A percentile compares a stretch with the other conserved stretches of the same genome.
Evolutionary conservation across 1,140 invertebrate species (phyloP).

Genomic region (Bombus breviceps): DNA sequence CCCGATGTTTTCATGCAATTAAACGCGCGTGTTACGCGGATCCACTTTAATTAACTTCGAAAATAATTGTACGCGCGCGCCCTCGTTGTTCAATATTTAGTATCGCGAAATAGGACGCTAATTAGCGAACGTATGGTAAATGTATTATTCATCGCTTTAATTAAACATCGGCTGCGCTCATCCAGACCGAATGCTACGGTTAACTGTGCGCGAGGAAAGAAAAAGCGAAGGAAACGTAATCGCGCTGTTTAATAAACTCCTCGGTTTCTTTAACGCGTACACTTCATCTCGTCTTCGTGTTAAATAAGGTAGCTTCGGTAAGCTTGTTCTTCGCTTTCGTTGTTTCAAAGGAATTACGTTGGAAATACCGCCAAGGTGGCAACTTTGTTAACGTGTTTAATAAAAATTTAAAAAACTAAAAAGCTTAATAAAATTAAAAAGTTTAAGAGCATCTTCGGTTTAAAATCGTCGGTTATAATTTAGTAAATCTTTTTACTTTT

Average conservation of each 20-base stretch:
- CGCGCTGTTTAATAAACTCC: not conserved
- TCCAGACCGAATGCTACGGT: not conserved
- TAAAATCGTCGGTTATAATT: no score
- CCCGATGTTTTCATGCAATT: conserved; percentile 43
- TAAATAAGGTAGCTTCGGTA: not conserved
- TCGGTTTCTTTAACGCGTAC: not conserved
- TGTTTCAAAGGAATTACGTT: not conserved
- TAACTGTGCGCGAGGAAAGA: not conserved
- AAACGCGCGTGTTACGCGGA: conserved; percentile 30
- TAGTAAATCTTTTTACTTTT: no score
- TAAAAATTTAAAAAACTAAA: not conserved
- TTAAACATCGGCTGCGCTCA: conserved; percentile 21
- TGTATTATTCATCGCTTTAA: conserved; percentile 48
- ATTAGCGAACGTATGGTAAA: conserved; percentile 27
- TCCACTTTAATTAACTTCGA: conserved; percentile 50
- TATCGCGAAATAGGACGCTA: conserved; percentile 44
- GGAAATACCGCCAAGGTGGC: no score
- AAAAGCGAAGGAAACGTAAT: not conserved
- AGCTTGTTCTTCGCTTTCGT: not conserved
- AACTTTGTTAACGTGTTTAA: not conserved
- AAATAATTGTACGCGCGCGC: conserved; percentile 37
- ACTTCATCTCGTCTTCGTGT: not conserved
- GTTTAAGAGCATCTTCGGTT: no score
- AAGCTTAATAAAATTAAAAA: no score
- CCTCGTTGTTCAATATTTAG: conserved; percentile 45